Conservation (phyloP, 2,888 invertebrate species). For the Saturnia japonica region DNA sequence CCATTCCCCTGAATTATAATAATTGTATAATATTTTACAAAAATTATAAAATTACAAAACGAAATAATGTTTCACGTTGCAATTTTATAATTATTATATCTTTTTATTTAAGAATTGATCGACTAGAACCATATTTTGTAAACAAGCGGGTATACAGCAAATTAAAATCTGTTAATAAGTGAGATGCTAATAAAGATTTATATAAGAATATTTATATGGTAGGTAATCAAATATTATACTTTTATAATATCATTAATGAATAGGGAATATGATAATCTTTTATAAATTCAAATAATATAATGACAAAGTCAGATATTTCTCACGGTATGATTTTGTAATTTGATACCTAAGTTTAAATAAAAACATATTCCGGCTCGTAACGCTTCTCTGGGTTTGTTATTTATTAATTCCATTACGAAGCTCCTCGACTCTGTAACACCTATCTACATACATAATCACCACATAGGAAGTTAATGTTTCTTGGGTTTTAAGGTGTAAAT, state of each 20-base stretch:
- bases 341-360: conserved; percentile 2
- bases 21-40: too few species aligned
- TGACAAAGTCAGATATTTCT: neutral
- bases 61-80: too few species aligned
- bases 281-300: neutral
- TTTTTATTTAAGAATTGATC: too few species aligned
- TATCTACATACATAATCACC: conserved; percentile 1
- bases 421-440: conserved; percentile 7
- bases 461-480: neutral
- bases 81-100: too few species aligned
- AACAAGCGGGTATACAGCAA: too few species aligned
- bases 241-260: neutral
- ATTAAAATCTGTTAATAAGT: too few species aligned
- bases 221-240: too few species aligned
- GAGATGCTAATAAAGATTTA: too few species aligned
- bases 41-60: too few species aligned
- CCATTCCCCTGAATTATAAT: too few species aligned
- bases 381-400: conserved; percentile 21
- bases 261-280: neutral
- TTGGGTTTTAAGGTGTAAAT: neutral
- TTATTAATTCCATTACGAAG: conserved; percentile 13
- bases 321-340: neutral
- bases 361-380: conserved; percentile 21
- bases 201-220: too few species aligned
- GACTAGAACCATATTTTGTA: too few species aligned